A percentile compares a stretch with the other conserved stretches of the same genome.
Conservation (phyloP, 1,140 invertebrate genomes). For the Ditylenchus dipsaci region DNA sequence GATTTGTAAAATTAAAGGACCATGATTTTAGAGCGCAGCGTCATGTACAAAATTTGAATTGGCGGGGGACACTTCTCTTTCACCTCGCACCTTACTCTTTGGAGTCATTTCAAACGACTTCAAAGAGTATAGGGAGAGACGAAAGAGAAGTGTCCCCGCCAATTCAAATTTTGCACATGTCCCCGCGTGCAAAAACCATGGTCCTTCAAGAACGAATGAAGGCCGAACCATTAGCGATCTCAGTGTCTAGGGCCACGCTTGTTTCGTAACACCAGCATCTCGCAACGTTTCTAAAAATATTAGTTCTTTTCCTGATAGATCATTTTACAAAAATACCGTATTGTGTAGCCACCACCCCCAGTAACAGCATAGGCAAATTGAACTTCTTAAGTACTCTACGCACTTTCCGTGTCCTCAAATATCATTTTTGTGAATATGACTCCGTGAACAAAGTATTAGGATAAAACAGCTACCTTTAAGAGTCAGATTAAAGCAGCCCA, state of each 20-base stretch:
- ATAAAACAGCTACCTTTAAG: constrained; percentile 72
- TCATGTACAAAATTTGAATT: constrained; percentile 10
- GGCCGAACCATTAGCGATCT: constrained; percentile 78
- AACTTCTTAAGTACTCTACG: constrained; percentile 96
- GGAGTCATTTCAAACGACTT: too few relatives aligned
- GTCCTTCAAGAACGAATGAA: too few relatives aligned
- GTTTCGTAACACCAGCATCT: constrained; percentile 99
- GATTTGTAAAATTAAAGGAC: too few relatives aligned
- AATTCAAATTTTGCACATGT: too few relatives aligned
- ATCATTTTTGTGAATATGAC: too few relatives aligned
- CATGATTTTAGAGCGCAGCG: too few relatives aligned
- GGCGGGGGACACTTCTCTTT: too few relatives aligned
- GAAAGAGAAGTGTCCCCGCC: too few relatives aligned
- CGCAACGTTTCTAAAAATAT: constrained; percentile 76
- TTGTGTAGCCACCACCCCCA: constrained; percentile 97
- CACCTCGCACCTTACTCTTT: too few relatives aligned
- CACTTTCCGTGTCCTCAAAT: constrained; percentile 81
- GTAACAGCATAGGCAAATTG: constrained; percentile 85
- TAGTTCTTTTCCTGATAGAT: too few relatives aligned
- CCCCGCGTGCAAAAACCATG: too few relatives aligned
- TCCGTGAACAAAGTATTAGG: constrained; percentile 8
- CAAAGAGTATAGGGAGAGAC: too few relatives aligned
- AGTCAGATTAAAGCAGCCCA: constrained; percentile 98
- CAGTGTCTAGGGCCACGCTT: constrained; percentile 83
- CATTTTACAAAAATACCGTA: constrained; percentile 63